A percentile compares a stretch with the other conserved stretches of the same genome.
phyloP scores from a whole-genome alignment of 2,113 vertebrate genomes.

The Dipodomys stephensi region DNA sequence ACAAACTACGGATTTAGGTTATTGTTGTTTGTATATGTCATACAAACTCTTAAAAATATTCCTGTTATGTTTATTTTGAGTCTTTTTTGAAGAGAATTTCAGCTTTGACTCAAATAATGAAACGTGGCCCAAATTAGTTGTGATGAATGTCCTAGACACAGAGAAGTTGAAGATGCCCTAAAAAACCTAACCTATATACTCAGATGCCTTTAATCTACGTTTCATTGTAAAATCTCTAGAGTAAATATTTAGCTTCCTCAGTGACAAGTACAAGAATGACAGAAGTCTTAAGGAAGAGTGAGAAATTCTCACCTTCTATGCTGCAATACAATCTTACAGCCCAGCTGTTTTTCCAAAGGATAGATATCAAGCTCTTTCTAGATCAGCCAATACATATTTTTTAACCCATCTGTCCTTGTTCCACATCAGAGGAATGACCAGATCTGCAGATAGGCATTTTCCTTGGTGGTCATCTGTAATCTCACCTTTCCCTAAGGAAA shows the following conservation, averaged over 20 bases:
- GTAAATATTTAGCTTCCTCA: slow-evolving; percentile 19
- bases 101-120: slow-evolving; percentile 24
- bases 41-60: background rate
- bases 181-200: background rate
- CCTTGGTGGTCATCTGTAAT: background rate
- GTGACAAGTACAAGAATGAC: background rate
- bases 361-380: slow-evolving; percentile 53
- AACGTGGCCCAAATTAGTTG: background rate
- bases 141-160: background rate
- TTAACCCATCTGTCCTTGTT: slow-evolving; percentile 65
- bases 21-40: background rate
- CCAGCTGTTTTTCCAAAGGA: slow-evolving; percentile 76
- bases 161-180: background rate
- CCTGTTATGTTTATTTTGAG: slow-evolving; percentile 24
- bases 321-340: slow-evolving; percentile 11
- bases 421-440: slow-evolving; percentile 43
- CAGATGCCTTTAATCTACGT: slow-evolving; percentile 8
- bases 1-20: background rate
- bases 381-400: slow-evolving; percentile 53
- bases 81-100: slow-evolving; percentile 37
- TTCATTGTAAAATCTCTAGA: background rate
- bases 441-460: background rate
- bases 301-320: slow-evolving; percentile 18
- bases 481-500: background rate
- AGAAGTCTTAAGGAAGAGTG: slow-evolving; percentile 28